Base-by-base conservation (phyloP, 2,113 vertebrate genomes). In the Pangasianodon gigas region DNA sequence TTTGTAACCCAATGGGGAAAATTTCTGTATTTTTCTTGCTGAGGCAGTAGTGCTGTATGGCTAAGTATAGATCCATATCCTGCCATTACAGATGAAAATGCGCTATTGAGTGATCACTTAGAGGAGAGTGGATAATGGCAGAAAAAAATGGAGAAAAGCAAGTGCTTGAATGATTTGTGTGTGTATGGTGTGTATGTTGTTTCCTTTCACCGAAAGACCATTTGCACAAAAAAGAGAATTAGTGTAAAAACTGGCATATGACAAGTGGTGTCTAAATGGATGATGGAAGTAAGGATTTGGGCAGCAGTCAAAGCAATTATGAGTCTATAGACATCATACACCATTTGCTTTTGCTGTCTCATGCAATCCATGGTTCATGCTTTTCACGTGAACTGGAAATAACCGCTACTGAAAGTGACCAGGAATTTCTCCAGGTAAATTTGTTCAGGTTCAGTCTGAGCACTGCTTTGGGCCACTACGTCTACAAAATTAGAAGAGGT, bases 111-210 rank as follows among this genome's bases (percentile, higher is more conserved):
- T 56, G 67, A 75, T 75, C 21, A 44, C n/a, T 69, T 69, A 54
- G 29, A 71, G 51, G 37, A 19, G 1, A 54, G 85, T 75, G 19
- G 67, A 75, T 87, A 87, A 87, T 74, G 32, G 85, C 48, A 86
- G 32, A 74, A 37, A 13, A 54, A 19, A 65, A 44, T 21, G 21
- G 82, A 85, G 41, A 67, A n/a, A 16, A 29, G 4, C 6, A 18
- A 52, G 5, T 8, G 24, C 24, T 46, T 29, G 18, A 16, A 44
- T 21, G 54, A 44, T 83, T 11, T 67, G 9, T 65, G 62, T 54
- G 51, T 81, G 51, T 58, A 32, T 56, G 14, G 4, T 51, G 2
- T 51, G 74, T 46, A 24, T 46, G 37, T 46, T 26, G 11, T 80
- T 80, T 79, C 75, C 44, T 48, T 79, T 26, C 14, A 79, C 44